Evolutionary conservation across 64 coral and sea anemone species (phyloP).

Genomic region (Montipora foliosa): DNA sequence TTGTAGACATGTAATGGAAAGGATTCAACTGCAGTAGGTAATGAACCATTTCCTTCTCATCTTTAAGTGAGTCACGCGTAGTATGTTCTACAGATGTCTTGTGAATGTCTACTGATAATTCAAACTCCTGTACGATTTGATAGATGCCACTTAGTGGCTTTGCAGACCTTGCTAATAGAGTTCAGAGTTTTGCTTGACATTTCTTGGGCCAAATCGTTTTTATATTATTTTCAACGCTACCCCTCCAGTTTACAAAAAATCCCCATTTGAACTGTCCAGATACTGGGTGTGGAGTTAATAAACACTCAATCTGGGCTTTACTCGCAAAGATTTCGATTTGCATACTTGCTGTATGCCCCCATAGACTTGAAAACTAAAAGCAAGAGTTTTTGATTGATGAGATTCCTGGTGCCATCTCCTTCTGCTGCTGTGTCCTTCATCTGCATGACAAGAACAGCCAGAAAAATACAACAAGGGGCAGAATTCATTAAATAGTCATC

Average conservation of each 20-base stretch:
- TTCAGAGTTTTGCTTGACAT: too few relatives aligned
- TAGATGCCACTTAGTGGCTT: conserved; percentile 65
- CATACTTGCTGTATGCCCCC: too few relatives aligned
- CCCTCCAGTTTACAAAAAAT: too few relatives aligned
- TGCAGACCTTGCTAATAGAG: conserved; percentile 46
- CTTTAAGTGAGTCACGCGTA: not conserved
- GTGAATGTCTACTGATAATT: conserved; percentile 42
- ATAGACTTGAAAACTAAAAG: conserved; percentile 67
- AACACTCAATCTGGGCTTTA: conserved; percentile 52
- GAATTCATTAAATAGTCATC: not conserved
- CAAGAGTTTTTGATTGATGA: conserved; percentile 55
- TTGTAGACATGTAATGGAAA: conserved; percentile 22
- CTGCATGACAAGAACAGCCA: conserved; percentile 64
- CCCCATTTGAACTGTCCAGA: conserved; percentile 55
- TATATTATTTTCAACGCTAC: too few relatives aligned
- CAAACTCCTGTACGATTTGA: conserved; percentile 44
- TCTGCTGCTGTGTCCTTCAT: conserved; percentile 67
- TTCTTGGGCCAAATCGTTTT: too few relatives aligned
- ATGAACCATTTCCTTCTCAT: too few relatives aligned
- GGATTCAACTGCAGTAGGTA: not conserved
- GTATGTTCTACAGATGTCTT: conserved; percentile 27
- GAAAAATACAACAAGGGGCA: conserved; percentile 63
- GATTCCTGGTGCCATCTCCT: not conserved
- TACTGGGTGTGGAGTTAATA: conserved; percentile 62
- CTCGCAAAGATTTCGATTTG: too few relatives aligned